Conservation (phyloP, 2,113 vertebrate species). For the Cettia cetti region DNA sequence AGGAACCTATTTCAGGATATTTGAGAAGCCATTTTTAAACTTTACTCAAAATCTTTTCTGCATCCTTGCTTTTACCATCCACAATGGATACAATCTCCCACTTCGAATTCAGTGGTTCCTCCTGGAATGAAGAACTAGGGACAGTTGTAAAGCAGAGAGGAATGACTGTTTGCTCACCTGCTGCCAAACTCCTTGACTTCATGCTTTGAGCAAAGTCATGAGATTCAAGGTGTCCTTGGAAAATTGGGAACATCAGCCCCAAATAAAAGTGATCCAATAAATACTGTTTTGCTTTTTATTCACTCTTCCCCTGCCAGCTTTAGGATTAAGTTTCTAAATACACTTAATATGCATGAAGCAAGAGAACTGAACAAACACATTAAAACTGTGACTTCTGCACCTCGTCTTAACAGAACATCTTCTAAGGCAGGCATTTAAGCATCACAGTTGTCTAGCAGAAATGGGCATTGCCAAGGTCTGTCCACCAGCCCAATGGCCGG, state of each 20-base stretch:
- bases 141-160: not conserved
- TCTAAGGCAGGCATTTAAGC: not conserved
- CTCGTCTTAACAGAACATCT: not conserved
- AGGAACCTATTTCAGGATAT: not conserved
- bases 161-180: not conserved
- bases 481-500: rapidly evolving
- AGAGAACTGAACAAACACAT: not conserved
- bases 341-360: not conserved
- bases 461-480: not conserved
- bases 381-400: not conserved
- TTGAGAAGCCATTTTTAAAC: not conserved
- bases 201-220: not conserved
- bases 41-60: not conserved
- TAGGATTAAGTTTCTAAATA: not conserved
- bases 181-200: not conserved
- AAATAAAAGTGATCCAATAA: not conserved
- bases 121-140: not conserved
- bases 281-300: not conserved
- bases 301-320: not conserved
- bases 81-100: not conserved
- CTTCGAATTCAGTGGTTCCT: not conserved
- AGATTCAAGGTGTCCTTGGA: not conserved
- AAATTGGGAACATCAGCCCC: not conserved
- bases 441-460: not conserved
- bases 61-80: not conserved